Evolutionary conservation across 2,113 vertebrate genomes (phyloP), one percentile per base, ranked within the genome.

Genomic region (Bagarius yarrelli): DNA sequence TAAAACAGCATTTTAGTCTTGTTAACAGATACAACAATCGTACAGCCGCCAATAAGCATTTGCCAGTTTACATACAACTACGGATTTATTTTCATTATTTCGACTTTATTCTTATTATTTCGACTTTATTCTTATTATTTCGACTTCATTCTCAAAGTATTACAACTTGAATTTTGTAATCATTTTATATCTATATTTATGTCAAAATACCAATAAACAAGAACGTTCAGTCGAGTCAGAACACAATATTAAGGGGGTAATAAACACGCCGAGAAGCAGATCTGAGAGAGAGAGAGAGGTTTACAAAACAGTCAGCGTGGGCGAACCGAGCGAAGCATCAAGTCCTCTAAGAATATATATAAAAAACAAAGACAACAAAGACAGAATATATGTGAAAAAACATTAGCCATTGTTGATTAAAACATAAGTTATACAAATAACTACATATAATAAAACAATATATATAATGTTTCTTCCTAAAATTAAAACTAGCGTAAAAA

Each of bases 241-340:
- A 40, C 30, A 5, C 34, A 23, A 66, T 23, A 66, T 78, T 34
- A 8, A 52, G 25, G 47, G 14, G 1, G 60, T 55, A 52, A 30
- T 27, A 8, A 78, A 66, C 61, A 34, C n/a, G 61, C 76, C 27
- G 50, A 19, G 32, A 30, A 25, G 32, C 78, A 70, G 78, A 63
- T 79, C 19, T 30, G 63, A 55, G n/a, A n/a, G n/a, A 78, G 59
- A 25, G 47, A 64, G 23, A 61, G 57, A 76, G 74, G 34, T 67
- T 66, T 55, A 55, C 23, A 69, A 53, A 70, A 44, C 66, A 71
- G 55, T 27, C 44, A 44, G 55, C 21, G 78, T 71, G 66, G 66
- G 40, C 19, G 44, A 59, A 44, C 53, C 44, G 55, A 60, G 66
- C 44, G 69, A 79, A 57, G 18, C n/a, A 23, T n/a, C n/a, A 14